Evolutionary conservation across 2,797 vertebrate species (phyloP).

Genomic region (Malurus leucopterus): DNA sequence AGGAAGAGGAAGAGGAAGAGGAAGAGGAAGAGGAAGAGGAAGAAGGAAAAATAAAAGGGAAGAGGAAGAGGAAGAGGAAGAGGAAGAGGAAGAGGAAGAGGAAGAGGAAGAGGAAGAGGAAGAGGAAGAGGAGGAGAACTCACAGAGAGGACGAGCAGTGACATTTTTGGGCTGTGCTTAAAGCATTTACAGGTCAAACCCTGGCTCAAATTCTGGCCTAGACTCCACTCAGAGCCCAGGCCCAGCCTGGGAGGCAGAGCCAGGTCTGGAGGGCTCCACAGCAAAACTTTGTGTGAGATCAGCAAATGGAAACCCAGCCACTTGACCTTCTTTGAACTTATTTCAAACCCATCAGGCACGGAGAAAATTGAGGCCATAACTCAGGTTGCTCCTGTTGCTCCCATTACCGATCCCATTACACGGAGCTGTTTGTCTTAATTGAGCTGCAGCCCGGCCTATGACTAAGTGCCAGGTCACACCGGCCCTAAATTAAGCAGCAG

Average conservation of each 20-base stretch:
- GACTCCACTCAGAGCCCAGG: neutral
- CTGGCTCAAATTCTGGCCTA: neutral
- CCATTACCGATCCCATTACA: slow-evolving; percentile 60
- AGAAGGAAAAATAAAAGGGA: no score
- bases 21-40: no score
- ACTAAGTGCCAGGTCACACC: slow-evolving; percentile 64
- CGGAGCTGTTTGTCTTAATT: slow-evolving; percentile 59
- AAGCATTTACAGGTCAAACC: neutral
- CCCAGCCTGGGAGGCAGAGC: neutral
- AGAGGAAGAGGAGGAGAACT: neutral
- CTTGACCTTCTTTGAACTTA: slow-evolving; percentile 73
- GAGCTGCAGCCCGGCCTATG: slow-evolving; percentile 46
- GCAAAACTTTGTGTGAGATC: slow-evolving; percentile 53
- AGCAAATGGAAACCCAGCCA: slow-evolving; percentile 62
- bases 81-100: no score
- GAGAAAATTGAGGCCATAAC: slow-evolving; percentile 75
- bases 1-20: no score
- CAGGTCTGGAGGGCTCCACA: neutral
- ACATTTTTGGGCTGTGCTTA: neutral
- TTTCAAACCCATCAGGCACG: slow-evolving; percentile 63
- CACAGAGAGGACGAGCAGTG: neutral
- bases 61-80: no score
- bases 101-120: neutral
- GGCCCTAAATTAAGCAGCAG: slow-evolving; percentile 52
- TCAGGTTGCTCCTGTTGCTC: slow-evolving; percentile 66